Evolutionary conservation across 2,888 invertebrate species (phyloP), one percentile per base, ranked within the genome.

Genomic region (Cepaea hortensis): DNA sequence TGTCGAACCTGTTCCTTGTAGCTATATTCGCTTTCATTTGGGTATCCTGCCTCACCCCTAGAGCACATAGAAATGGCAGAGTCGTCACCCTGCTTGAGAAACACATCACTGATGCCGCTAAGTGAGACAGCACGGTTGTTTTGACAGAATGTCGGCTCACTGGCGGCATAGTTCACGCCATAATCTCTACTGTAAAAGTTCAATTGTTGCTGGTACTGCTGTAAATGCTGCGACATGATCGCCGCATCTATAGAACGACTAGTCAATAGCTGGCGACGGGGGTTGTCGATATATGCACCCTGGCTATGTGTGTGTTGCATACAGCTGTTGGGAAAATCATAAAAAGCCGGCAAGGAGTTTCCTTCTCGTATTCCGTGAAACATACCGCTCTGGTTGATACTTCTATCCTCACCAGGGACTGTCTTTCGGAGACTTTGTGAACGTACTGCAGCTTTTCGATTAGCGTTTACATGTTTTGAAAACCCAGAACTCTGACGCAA

Each of bases 11-110:
- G 73, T 79, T 92, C 91, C 70, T 91, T 90, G 85, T 92, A 92
- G 84, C 92, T 92, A 88, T 91, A 93, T 73, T 93, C 93, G 87
- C 92, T 92, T n/a, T 91, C 92, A 75, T 90, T 90, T 77, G 89
- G 89, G 50, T 88, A 89, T 48, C 92, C 93, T 76, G 88, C 89
- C 23, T 91, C 92, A 3, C 92, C 92, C 18, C 91, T 88, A 18
- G 92, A 92, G 48, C 91, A 90, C 86, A 92, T 88, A 3, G 93
- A 93, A 50, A 93, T 91, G 1, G 92, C 93, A 0, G 93, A 93
- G 83, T 93, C 93, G 79, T 93, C 92, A n/a, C 92, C 92, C 62
- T 92, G 90, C 75, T 89, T 89, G 70, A 90, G 88, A 23, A 90
- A 90, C 1, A 88, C 87, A 79, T 92, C 92, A 84, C 90, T 92